phyloP scores from a whole-genome alignment of 2,888 invertebrate species.

The Osedax fenrisi region DNA sequence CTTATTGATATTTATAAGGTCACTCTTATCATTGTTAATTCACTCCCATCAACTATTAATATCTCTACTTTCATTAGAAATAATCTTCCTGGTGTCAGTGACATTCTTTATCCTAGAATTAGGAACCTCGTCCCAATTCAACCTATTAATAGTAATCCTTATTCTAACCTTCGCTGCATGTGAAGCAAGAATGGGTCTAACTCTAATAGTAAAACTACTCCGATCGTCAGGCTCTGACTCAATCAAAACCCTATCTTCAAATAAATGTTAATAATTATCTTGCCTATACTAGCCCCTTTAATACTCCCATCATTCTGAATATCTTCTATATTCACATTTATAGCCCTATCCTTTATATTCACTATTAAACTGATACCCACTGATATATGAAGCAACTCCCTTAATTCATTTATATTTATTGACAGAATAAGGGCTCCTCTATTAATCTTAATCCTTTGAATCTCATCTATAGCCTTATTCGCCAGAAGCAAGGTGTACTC shows the following conservation, averaged over 20 bases:
- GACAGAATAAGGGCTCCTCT: slow-evolving; percentile 55
- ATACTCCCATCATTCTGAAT: slow-evolving; percentile 39
- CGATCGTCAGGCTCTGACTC: slow-evolving; percentile 59
- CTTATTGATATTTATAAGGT: slow-evolving; percentile 14
- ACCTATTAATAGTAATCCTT: slow-evolving; percentile 32
- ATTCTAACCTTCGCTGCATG: slow-evolving; percentile 52
- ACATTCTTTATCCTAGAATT: slow-evolving; percentile 24
- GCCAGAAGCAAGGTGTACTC: slow-evolving; percentile 54
- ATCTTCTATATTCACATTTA: slow-evolving; percentile 38
- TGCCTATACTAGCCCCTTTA: slow-evolving; percentile 23
- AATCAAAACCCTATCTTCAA: slow-evolving; percentile 56
- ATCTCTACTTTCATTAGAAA: slow-evolving; percentile 35
- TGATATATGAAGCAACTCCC: neutral
- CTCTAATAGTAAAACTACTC: slow-evolving; percentile 58
- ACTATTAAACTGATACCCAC: neutral
- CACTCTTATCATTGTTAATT: slow-evolving; percentile 26
- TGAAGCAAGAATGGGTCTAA: slow-evolving; percentile 59
- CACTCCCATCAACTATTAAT: slow-evolving; percentile 36
- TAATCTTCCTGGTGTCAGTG: slow-evolving; percentile 30
- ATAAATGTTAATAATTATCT: slow-evolving; percentile 53
- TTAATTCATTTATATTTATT: slow-evolving; percentile 34
- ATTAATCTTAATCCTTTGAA: slow-evolving; percentile 55
- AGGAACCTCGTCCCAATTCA: neutral
- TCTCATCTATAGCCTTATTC: slow-evolving; percentile 57
- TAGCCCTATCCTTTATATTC: neutral